Evolutionary conservation across 2,888 invertebrate genomes (phyloP), one percentile per base, ranked within the genome.

Genomic region (Caenorhabditis drosophilae): DNA sequence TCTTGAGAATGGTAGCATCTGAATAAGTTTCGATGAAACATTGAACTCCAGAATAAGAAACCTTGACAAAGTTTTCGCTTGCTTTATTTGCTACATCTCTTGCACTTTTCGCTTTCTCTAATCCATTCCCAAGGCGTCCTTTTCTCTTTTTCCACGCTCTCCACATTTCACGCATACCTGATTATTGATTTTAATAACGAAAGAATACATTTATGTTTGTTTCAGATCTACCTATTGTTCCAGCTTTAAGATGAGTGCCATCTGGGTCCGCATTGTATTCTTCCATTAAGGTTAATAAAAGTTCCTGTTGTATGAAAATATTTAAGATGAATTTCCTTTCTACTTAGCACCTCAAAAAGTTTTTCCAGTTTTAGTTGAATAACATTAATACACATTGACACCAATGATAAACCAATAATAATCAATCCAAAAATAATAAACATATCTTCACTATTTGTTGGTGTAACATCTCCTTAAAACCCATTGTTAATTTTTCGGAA

Each of bases 391-490:
- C 78, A 78, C 77, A 78, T 77, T 20, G 75, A 76, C 4, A 78
- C 77, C 35, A 82, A 69, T 9, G 82, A 82, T 7, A 82, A 67
- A 7, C 83, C 82, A 47, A 83, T 74, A 38, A 83, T 77, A 36
- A 83, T 77, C n/a, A 83, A 69, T 31, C 73, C 77, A 50, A 80
- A 80, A 7, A 82, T 83, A 12, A 79, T 69, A 56, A 82, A 80
- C 78, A 80, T 79, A 41, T 82, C 79, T 48, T 82, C 81, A 36
- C 79, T 76, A 25, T 80, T 80, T 12, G 81, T 81, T 1, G 82
- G 82, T 7, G 80, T 81, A 6, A 82, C 82, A 62, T 82, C 82
- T 25, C 82, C n/a, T n/a, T n/a, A n/a, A n/a, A n/a, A n/a, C n/a
- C n/a, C n/a, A n/a, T n/a, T n/a, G n/a, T n/a, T n/a, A n/a, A n/a